Conservation (phyloP, 2,797 vertebrate species). For the Gymnothorax reevesii region DNA sequence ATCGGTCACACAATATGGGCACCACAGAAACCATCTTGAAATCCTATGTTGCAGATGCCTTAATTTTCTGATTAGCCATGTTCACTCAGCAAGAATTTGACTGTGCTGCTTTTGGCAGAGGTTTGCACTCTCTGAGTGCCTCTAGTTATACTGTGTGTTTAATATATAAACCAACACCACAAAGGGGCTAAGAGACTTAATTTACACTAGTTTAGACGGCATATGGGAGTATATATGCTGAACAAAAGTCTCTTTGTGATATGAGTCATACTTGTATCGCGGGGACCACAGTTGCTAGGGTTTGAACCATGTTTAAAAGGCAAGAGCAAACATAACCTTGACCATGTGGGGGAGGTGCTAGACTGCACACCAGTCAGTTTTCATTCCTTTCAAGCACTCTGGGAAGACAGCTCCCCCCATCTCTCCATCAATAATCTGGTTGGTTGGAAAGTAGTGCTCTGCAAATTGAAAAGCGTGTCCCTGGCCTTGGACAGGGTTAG, state of each 20-base stretch:
- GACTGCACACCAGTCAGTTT: neutral
- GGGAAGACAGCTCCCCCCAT: neutral
- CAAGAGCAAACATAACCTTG: neutral
- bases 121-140: too few relatives aligned
- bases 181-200: constrained; percentile 42
- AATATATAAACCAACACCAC: too few relatives aligned
- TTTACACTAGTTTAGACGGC: constrained; percentile 43
- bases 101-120: too few relatives aligned
- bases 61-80: too few relatives aligned
- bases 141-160: too few relatives aligned
- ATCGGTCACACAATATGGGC: too few relatives aligned
- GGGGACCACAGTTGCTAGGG: neutral
- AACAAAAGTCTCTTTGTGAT: constrained; percentile 37
- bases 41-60: too few relatives aligned
- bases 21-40: too few relatives aligned
- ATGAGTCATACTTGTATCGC: neutral
- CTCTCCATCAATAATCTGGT: neutral
- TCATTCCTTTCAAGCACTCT: neutral
- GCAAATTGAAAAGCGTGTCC: neutral
- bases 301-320: neutral
- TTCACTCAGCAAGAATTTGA: too few relatives aligned
- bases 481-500: neutral
- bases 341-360: neutral
- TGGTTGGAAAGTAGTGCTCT: neutral
- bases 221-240: constrained; percentile 45